Base-by-base conservation (phyloP, 2,888 invertebrate species). In the Drosophila villosipedis region DNA sequence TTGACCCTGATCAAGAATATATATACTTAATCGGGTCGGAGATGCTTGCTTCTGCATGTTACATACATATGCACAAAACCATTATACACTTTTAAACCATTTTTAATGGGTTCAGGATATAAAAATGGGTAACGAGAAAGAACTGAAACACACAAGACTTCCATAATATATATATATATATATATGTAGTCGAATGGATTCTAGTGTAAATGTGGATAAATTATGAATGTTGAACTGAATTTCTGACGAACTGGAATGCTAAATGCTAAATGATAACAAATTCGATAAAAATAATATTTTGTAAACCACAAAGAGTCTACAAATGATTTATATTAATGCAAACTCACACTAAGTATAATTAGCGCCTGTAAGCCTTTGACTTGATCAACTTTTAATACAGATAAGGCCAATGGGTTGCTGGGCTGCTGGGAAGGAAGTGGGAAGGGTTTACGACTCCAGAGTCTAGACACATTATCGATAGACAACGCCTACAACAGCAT, bases 401-500 rank as follows among this genome's bases (percentile, higher is more conserved):
- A 57, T 57, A 28, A 55, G 28, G 28, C 7, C 10, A 12, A 35
- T 28, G 28, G 37, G 28, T 3, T 28, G 47, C 22, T 47, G 9
- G 37, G 28, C 5, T 28, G 47, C 22, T 47, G 9, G 22, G 5
- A 43, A 22, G 22, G 22, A 1, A 22, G 16, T 7, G 47, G 9
- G 16, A 55, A 28, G 37, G 37, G 9, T 0, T 37, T n/a, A 16
- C 37, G 19, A 4, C 28, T 37, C 25, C 14, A 35, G 25, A 16
- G 35, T 54, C 54, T 25, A 54, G 54, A 54, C 54, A 54, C 54
- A 35, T 25, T 54, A 25, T 54, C 22, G 35, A n/a, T 12, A 2
- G 22, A 47, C 22, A 16, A 16, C 22, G 16, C 22, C 22, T 22
- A 22, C 41, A 43, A 14, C 2, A 7, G 4, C 22, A 47, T 47